These are phyloP conservation scores for Pagrus major DNA, from an alignment of 2,113 vertebrate species.

Conservation along the genomic window DNA sequence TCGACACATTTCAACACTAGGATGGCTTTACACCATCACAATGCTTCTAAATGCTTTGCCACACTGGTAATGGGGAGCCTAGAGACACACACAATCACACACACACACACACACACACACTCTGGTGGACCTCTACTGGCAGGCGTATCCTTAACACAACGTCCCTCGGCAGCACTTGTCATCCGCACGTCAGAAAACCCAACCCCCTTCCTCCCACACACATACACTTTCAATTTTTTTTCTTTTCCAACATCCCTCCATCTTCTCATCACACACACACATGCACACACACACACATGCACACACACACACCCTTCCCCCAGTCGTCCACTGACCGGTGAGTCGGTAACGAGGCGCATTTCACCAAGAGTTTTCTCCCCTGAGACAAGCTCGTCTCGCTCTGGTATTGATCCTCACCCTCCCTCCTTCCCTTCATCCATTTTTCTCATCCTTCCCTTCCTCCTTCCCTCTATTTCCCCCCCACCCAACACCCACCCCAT, in stretches of 20 bases:
- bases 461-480: background rate
- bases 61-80: conserved; percentile 65
- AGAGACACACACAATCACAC: conserved; percentile 50
- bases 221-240: conserved; percentile 19
- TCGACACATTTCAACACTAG: conserved; percentile 52
- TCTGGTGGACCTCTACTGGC: conserved; percentile 62
- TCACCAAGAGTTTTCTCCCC: conserved; percentile 72
- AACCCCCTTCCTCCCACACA: conserved; percentile 57
- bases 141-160: conserved; percentile 62
- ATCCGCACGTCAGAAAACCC: conserved; percentile 64
- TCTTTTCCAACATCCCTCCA: conserved; percentile 26
- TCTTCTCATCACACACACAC: conserved; percentile 30
- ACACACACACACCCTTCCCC: conserved; percentile 19
- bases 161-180: conserved; percentile 67
- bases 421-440: conserved; percentile 19
- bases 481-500: background rate
- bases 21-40: conserved; percentile 51
- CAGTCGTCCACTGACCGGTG: conserved; percentile 26
- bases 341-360: conserved; percentile 63
- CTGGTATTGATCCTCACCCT: conserved; percentile 64
- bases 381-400: conserved; percentile 59
- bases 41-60: conserved; percentile 57
- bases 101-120: conserved; percentile 37
- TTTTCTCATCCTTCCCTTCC: conserved; percentile 4
- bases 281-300: conserved; percentile 9